Percentiles rank a stretch among this genome's conserved stretches.
These are phyloP conservation scores for Magallana nippona DNA, from an alignment of 2,888 invertebrate genomes.

Conservation along the genomic window DNA sequence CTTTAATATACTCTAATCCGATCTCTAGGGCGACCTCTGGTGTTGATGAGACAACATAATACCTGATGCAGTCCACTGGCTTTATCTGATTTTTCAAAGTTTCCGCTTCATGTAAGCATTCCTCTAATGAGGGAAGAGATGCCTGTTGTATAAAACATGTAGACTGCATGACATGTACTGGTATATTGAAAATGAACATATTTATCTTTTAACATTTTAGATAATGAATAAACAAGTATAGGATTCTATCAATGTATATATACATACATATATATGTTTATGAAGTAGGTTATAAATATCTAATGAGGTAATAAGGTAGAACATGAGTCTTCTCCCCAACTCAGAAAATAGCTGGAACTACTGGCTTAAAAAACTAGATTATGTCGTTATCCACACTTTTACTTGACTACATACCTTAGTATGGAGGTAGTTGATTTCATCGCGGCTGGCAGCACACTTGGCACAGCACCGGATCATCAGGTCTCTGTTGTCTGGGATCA, in stretches of 20 bases:
- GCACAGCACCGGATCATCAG: conserved; percentile 75
- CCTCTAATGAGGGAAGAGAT: conserved; percentile 73
- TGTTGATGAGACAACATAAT: conserved; percentile 74
- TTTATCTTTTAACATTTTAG: neutral
- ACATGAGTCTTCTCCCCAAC: too few species aligned
- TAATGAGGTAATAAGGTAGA: too few species aligned
- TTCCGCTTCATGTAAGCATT: conserved; percentile 73
- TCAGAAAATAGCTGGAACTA: too few species aligned
- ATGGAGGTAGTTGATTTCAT: conserved; percentile 76
- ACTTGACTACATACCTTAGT: conserved; percentile 65
- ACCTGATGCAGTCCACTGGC: conserved; percentile 69
- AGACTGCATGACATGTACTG: neutral
- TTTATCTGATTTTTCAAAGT: conserved; percentile 57
- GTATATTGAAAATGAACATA: neutral
- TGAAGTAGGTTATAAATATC: too few species aligned
- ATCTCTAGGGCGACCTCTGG: conserved; percentile 75
- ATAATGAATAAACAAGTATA: neutral
- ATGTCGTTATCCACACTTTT: neutral
- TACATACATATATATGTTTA: neutral
- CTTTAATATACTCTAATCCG: conserved; percentile 74
- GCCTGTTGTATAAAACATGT: conserved; percentile 64
- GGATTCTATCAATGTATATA: neutral
- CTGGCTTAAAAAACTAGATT: neutral
- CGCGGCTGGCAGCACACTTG: conserved; percentile 73
- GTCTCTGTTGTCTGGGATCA: conserved; percentile 66